These are phyloP conservation scores for Rattus rattus DNA, from an alignment of 2,113 vertebrate genomes.

Conservation along the genomic window DNA sequence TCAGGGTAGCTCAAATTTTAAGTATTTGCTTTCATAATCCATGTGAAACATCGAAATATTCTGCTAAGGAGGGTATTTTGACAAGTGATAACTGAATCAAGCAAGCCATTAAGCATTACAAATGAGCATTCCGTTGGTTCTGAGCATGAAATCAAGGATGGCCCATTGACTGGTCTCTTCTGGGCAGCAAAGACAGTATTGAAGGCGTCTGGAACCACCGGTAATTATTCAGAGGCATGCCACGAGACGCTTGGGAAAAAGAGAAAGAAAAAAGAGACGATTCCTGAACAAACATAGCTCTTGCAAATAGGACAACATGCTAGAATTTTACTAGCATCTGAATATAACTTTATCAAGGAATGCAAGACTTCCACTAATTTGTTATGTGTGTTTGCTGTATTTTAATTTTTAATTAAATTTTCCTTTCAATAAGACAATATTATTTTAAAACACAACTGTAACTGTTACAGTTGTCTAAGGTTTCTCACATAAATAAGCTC, in stretches of 20 bases:
- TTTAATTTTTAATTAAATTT: constrained; percentile 43
- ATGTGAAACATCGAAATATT: constrained; percentile 49
- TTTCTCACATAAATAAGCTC: constrained; percentile 21
- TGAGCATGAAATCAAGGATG: constrained; percentile 8
- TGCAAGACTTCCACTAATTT: not conserved
- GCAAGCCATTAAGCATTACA: constrained; percentile 13
- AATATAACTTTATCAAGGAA: not conserved
- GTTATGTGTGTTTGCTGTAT: not conserved
- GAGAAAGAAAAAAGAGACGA: not conserved
- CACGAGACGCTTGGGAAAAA: not conserved
- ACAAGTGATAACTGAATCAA: constrained; percentile 35
- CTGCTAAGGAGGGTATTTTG: constrained; percentile 61
- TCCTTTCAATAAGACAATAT: constrained; percentile 1
- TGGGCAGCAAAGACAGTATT: not conserved
- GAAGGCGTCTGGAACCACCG: not conserved
- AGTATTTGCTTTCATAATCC: constrained; percentile 59
- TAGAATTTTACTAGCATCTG: not conserved
- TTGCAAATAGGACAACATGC: not conserved
- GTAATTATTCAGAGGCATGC: constrained; percentile 45
- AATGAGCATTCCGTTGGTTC: not conserved
- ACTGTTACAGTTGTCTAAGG: not conserved
- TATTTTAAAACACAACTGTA: constrained; percentile 31
- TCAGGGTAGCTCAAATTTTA: constrained; percentile 28
- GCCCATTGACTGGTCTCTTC: not conserved
- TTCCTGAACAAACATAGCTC: constrained; percentile 39